Evolutionary conservation across 1,140 invertebrate species (phyloP).

Genomic region (Drosophila bifasciata): DNA sequence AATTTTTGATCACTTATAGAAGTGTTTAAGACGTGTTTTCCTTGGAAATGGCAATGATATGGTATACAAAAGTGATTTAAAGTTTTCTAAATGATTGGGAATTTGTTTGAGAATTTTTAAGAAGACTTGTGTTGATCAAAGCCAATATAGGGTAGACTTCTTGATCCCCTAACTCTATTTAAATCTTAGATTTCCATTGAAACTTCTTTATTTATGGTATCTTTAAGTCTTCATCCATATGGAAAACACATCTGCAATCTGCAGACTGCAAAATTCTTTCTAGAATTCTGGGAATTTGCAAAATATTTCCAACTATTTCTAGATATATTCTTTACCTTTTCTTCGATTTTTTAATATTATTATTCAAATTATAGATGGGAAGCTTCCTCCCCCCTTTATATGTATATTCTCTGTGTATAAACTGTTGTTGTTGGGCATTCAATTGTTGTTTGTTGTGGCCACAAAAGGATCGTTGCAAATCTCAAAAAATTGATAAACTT

Average conservation of each 20-base stretch:
- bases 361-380: constrained; percentile 13
- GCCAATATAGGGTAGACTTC: too few species aligned
- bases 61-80: too few species aligned
- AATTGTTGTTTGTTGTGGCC: constrained; percentile 21
- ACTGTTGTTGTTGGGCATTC: constrained; percentile 12
- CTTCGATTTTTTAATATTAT: constrained; percentile 41
- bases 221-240: background rate
- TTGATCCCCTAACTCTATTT: too few species aligned
- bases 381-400: background rate
- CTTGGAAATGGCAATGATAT: too few species aligned
- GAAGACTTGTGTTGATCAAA: too few species aligned
- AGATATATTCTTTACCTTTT: background rate
- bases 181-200: too few species aligned
- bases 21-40: too few species aligned
- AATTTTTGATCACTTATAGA: too few species aligned
- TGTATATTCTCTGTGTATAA: constrained; percentile 2
- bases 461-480: constrained; percentile 55
- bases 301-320: background rate
- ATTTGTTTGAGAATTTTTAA: too few species aligned
- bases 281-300: background rate
- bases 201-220: too few species aligned
- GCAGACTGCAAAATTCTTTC: too few species aligned
- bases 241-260: background rate
- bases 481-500: constrained; percentile 72
- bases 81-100: too few species aligned